Conservation (phyloP, 2,888 invertebrate species). For the Napeogenes sylphis region DNA sequence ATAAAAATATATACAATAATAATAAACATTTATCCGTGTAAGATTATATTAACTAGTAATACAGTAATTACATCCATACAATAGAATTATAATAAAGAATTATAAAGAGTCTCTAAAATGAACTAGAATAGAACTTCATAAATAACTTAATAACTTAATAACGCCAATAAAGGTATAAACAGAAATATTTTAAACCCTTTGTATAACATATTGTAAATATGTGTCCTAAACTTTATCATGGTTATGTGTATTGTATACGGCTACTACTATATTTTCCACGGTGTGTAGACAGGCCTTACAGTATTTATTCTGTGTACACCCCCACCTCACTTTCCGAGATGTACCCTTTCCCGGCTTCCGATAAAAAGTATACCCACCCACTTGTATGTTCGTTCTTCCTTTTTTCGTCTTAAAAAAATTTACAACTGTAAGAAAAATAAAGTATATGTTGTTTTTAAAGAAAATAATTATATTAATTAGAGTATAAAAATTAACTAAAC, state of each 20-base stretch:
- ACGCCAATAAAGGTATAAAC: not conserved
- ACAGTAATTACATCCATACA: not conserved
- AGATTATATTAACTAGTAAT: too few species aligned
- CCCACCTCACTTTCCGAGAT: slow-evolving; percentile 46
- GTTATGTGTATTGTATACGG: slow-evolving; percentile 44
- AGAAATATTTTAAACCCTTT: too few species aligned
- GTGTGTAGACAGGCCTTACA: slow-evolving; percentile 55
- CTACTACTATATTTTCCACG: slow-evolving; percentile 54
- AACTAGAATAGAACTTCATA: not conserved
- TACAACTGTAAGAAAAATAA: not conserved
- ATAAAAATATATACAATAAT: too few species aligned
- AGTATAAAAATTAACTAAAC: too few species aligned
- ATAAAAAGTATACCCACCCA: slow-evolving; percentile 56
- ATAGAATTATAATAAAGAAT: not conserved
- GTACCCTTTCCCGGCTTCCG: slow-evolving; percentile 49
- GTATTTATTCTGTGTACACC: slow-evolving; percentile 58
- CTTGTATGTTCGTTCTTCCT: slow-evolving; percentile 55
- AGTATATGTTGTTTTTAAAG: not conserved
- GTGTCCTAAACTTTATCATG: slow-evolving; percentile 10
- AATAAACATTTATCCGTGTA: too few species aligned
- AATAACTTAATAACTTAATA: not conserved
- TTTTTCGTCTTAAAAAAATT: slow-evolving; percentile 44
- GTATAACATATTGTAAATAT: not conserved
- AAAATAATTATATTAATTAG: not conserved
- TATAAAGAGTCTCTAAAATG: not conserved